phyloP scores from a whole-genome alignment of 2,113 vertebrate genomes.

The Mesitornis unicolor region DNA sequence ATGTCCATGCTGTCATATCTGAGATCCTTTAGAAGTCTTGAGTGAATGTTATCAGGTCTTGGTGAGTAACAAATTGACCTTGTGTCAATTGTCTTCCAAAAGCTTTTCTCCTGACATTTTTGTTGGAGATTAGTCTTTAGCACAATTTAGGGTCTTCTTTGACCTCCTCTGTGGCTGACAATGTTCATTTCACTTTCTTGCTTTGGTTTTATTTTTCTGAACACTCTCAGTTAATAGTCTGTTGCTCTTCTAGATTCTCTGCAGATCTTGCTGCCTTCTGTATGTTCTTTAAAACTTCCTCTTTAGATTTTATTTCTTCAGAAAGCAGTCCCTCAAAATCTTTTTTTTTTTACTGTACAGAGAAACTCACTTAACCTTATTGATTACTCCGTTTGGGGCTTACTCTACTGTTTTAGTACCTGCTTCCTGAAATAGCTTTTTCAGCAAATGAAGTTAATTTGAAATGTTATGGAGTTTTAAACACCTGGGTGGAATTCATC shows the following conservation, averaged over 20 bases:
- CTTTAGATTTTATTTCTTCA: not conserved
- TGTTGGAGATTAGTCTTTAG: not conserved
- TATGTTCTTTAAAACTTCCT: not conserved
- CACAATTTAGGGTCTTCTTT: not conserved
- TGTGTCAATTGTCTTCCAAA: not conserved
- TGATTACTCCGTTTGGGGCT: not conserved
- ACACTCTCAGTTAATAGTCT: not conserved
- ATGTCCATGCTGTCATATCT: not conserved
- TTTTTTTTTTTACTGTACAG: no score
- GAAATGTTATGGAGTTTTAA: not conserved
- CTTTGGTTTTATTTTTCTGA: not conserved
- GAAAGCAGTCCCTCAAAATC: not conserved
- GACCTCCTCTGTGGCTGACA: not conserved
- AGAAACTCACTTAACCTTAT: not conserved
- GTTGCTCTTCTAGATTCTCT: not conserved
- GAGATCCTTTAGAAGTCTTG: not conserved
- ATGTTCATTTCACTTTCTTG: not conserved
- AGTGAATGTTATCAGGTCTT: not conserved
- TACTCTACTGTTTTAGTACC: not conserved
- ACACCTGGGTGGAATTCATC: not conserved
- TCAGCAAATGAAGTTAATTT: not conserved
- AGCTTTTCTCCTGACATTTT: not conserved
- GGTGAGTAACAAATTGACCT: not conserved
- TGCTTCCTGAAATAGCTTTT: not conserved
- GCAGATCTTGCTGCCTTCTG: not conserved